Conservation (phyloP, 2,888 invertebrate genomes). For the Phaonia tiefii region DNA sequence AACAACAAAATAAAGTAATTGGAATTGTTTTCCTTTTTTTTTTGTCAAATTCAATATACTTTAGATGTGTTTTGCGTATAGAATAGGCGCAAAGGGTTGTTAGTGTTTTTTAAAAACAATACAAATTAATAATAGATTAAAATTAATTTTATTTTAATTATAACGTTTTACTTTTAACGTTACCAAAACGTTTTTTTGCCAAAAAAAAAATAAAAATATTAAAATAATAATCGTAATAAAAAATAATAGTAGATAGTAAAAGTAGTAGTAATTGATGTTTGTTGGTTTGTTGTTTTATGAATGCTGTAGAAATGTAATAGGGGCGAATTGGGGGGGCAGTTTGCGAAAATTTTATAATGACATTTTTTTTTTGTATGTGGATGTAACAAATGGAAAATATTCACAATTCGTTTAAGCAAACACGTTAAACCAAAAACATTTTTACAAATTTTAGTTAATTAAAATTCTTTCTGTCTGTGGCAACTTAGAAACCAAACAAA, state of each 20-base stretch:
- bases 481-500: too few relatives aligned
- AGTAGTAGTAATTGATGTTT: background rate
- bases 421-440: too few relatives aligned
- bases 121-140: slow-evolving; percentile 45
- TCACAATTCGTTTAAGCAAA: too few relatives aligned
- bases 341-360: too few relatives aligned
- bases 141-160: slow-evolving; percentile 41
- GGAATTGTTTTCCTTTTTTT: slow-evolving; percentile 12
- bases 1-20: background rate
- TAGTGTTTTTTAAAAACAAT: slow-evolving; percentile 70
- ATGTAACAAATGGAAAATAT: too few relatives aligned
- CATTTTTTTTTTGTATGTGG: too few relatives aligned
- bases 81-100: background rate
- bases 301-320: background rate
- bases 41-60: slow-evolving; percentile 75
- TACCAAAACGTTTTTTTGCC: too few relatives aligned
- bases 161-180: slow-evolving; percentile 50
- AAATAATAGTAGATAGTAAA: slow-evolving; percentile 15
- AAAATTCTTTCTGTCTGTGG: too few relatives aligned
- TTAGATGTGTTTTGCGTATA: slow-evolving; percentile 63
- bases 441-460: too few relatives aligned
- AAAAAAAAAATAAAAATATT: background rate
- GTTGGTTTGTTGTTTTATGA: background rate
- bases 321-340: background rate
- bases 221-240: slow-evolving; percentile 18